These are phyloP conservation scores for Pterophyllum scalare DNA, from an alignment of 2,113 vertebrate species.

Conservation along the genomic window DNA sequence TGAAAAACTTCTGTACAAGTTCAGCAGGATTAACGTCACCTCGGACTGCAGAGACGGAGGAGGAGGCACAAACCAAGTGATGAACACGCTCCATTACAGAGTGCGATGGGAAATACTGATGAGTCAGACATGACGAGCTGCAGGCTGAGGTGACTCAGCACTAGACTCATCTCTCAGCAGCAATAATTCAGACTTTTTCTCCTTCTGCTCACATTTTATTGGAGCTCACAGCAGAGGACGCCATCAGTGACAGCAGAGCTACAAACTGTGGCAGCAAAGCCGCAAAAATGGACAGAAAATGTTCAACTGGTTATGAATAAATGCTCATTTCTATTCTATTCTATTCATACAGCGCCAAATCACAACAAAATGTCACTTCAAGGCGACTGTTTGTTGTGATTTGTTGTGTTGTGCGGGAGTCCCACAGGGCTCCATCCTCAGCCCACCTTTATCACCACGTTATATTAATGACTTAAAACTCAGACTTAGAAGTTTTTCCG, in stretches of 20 bases:
- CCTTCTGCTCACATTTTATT: neutral
- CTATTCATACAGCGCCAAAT: no score
- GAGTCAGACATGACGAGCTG: constrained; percentile 11
- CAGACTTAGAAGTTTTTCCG: no score
- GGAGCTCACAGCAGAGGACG: neutral
- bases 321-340: neutral
- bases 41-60: neutral
- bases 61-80: neutral
- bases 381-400: no score
- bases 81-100: constrained; percentile 35
- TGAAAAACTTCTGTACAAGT: neutral
- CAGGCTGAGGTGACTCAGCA: neutral
- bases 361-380: no score
- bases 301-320: neutral
- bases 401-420: neutral
- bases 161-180: no score
- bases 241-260: accelerated
- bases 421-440: neutral
- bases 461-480: neutral
- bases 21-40: neutral
- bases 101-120: constrained; percentile 15
- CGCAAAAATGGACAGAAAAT: neutral
- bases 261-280: no score
- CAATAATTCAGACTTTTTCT: no score
- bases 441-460: neutral